Base-by-base conservation (phyloP, 2,888 invertebrate species). In the Xylocampa areola region DNA sequence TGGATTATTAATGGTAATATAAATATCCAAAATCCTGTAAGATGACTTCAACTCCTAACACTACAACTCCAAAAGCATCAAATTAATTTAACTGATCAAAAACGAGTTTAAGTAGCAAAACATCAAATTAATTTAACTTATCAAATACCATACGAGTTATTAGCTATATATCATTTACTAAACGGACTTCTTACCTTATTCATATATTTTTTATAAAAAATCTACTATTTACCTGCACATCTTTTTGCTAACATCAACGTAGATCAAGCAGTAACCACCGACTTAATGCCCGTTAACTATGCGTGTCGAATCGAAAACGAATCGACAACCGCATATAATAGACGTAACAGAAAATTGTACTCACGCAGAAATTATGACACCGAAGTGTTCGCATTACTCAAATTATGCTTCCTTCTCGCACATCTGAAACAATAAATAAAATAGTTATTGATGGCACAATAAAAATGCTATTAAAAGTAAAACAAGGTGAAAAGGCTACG, bases 331-430 rank as follows among this genome's bases (percentile, higher is more conserved):
- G 58, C 48, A 21, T 27, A 64, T 57, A 66, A 70, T 70, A 29
- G 54, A 55, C 51, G 30, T 69, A 58, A 57, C 51, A 45, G 53
- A 64, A 54, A 64, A 68, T 32, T 57, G 57, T 68, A 92, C 93
- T 93, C 77, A 93, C 93, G 87, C 91, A 84, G 77, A 81, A 83
- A 82, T 87, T 82, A 76, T 83, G 68, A 80, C 79, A 79, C 85
- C 87, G 78, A 77, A 80, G 83, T 85, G 80, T 87, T 90, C 80
- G 87, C 93, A 92, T 93, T 90, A 90, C 93, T 91, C 82, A 86
- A 80, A 83, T 84, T 84, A 85, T 85, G 77, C 75, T 71, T 74
- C 78, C 81, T 84, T 77, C 74, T 76, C 74, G 65, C 75, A 76
- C 86, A 92, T 89, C 93, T 93, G 91, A 50, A 91, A 91, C 79